Evolutionary conservation across 2,797 vertebrate genomes (phyloP).

Genomic region (Pipistrellus nathusii): DNA sequence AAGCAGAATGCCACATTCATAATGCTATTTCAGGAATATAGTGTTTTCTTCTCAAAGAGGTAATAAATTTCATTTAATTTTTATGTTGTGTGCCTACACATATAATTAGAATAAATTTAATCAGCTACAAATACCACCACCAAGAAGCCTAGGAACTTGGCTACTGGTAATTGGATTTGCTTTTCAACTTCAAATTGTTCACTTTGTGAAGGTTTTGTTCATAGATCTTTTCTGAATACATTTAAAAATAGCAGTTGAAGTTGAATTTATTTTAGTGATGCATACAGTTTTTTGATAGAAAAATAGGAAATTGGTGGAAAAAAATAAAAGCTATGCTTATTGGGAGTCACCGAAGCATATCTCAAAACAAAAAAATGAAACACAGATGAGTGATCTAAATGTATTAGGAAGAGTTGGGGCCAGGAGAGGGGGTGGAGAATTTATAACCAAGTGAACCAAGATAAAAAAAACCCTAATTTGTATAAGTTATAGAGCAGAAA

Average conservation of each 20-base stretch:
- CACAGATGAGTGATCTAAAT: constrained; percentile 13
- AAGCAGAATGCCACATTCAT: constrained; percentile 25
- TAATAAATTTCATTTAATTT: constrained; percentile 73
- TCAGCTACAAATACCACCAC: constrained; percentile 1
- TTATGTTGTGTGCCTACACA: constrained; percentile 50
- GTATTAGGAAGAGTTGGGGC: not conserved
- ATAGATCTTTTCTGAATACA: not conserved
- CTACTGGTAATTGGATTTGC: constrained; percentile 66
- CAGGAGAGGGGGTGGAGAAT: not conserved
- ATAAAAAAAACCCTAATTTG: not conserved
- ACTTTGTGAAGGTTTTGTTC: constrained; percentile 77
- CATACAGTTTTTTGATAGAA: constrained; percentile 57
- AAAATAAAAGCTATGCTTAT: constrained; percentile 45
- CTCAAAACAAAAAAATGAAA: constrained; percentile 63
- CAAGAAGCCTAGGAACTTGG: not conserved
- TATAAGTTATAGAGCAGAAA: not conserved
- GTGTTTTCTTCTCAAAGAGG: constrained; percentile 59
- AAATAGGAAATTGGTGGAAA: constrained; percentile 72
- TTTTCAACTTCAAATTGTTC: constrained; percentile 78
- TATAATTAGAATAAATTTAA: constrained; percentile 71
- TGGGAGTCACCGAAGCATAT: not conserved
- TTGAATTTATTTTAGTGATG: constrained; percentile 76
- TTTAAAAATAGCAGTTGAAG: constrained; percentile 63
- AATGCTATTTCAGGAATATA: constrained; percentile 44
- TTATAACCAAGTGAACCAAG: constrained; percentile 32